Percentiles rank a stretch among this genome's conserved stretches.
These are phyloP conservation scores for Philonicus albiceps DNA, from an alignment of 2,888 invertebrate genomes.

Conservation along the genomic window DNA sequence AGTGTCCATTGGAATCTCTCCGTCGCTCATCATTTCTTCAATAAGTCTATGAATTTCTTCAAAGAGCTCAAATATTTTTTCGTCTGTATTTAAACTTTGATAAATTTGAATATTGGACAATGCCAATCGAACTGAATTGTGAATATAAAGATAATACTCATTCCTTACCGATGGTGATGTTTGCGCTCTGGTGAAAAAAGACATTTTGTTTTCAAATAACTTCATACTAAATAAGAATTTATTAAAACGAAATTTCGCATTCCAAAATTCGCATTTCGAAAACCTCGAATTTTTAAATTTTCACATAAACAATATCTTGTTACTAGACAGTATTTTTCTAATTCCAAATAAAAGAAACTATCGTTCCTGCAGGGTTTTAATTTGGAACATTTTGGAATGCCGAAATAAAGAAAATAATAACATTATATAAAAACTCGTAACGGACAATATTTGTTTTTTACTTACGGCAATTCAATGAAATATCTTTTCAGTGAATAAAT, in stretches of 20 bases:
- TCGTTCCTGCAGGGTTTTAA: too few species aligned
- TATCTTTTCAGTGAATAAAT: slow-evolving; percentile 54
- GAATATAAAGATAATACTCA: slow-evolving; percentile 58
- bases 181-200: slow-evolving; percentile 18
- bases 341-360: too few species aligned
- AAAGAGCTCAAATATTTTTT: neutral
- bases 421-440: too few species aligned
- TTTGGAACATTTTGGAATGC: too few species aligned
- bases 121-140: slow-evolving; percentile 62
- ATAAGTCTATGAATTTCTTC: slow-evolving; percentile 44
- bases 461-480: slow-evolving; percentile 55
- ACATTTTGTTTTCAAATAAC: neutral
- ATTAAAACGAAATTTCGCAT: too few species aligned
- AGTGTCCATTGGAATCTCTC: slow-evolving; percentile 71
- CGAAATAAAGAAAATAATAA: too few species aligned
- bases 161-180: slow-evolving; percentile 60
- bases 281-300: too few species aligned
- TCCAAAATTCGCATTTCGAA: too few species aligned
- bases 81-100: neutral
- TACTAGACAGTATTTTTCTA: too few species aligned
- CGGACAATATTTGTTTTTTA: too few species aligned
- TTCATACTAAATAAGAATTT: neutral
- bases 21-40: slow-evolving; percentile 61
- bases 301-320: too few species aligned
- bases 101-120: slow-evolving; percentile 60